A percentile compares a stretch with the other conserved stretches of the same genome.
phyloP scores from a whole-genome alignment of 2,113 vertebrate species.

The Caracal caracal region DNA sequence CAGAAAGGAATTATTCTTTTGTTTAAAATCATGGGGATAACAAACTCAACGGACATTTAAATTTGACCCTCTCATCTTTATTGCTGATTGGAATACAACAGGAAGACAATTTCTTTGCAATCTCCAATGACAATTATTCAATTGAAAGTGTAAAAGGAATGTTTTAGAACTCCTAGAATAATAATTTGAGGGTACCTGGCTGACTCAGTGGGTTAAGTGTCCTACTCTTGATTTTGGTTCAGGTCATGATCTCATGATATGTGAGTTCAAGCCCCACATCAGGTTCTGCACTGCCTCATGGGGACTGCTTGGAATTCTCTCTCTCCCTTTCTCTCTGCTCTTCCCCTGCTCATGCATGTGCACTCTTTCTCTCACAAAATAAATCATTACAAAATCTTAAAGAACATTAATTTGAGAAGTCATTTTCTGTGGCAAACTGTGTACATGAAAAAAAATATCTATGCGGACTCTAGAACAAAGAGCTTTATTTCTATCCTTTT shows the following conservation, averaged over 20 bases:
- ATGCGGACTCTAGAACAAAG: neutral
- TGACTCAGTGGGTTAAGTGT: too few species aligned
- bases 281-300: too few species aligned
- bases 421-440: neutral
- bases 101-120: neutral
- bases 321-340: too few species aligned
- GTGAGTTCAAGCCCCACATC: too few species aligned
- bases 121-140: neutral
- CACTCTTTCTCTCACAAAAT: too few species aligned
- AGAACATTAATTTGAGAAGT: neutral
- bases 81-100: neutral
- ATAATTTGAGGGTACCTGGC: neutral
- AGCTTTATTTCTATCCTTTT: neutral
- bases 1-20: neutral
- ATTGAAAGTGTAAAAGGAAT: neutral
- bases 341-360: too few species aligned
- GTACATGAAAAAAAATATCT: neutral
- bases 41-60: neutral
- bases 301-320: too few species aligned
- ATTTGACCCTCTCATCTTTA: neutral
- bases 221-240: too few species aligned
- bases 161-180: conserved; percentile 15
- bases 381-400: too few species aligned
- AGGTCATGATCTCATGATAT: too few species aligned
- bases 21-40: neutral